These are phyloP conservation scores for Magallana nippona DNA, from an alignment of 2,888 invertebrate genomes.

Conservation along the genomic window DNA sequence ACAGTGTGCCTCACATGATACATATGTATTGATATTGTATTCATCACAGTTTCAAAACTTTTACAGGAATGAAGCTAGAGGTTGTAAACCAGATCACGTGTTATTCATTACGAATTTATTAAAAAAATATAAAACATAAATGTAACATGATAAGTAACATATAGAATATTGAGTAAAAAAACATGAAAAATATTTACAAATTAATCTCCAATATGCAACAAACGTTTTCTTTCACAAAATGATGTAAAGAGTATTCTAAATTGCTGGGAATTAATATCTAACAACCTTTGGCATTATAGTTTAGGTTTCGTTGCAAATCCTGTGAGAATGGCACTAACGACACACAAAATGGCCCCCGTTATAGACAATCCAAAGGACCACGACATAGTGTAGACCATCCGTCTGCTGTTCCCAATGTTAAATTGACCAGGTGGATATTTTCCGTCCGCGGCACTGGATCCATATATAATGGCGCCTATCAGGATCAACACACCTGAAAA, in stretches of 20 bases:
- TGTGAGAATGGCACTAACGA: slow-evolving; percentile 31
- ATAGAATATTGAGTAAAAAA: neutral
- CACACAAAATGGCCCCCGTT: slow-evolving; percentile 28
- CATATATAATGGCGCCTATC: slow-evolving; percentile 27
- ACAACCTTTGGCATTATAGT: neutral
- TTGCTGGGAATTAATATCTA: neutral
- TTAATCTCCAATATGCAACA: neutral
- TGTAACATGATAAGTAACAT: too few species aligned
- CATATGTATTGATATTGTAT: too few species aligned
- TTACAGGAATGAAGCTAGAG: too few species aligned
- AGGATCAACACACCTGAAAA: slow-evolving; percentile 22
- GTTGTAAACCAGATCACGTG: too few species aligned
- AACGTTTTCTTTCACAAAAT: neutral
- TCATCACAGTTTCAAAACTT: too few species aligned
- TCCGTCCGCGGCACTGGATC: neutral
- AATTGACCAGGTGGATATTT: neutral
- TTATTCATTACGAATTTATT: too few species aligned
- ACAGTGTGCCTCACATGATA: too few species aligned
- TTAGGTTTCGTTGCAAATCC: slow-evolving; percentile 41
- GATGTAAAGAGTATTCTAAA: neutral
- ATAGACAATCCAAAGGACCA: slow-evolving; percentile 30
- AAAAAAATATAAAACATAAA: too few species aligned
- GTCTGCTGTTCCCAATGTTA: neutral
- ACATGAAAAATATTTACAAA: neutral
- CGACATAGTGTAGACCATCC: neutral